Evolutionary conservation across 2,888 invertebrate species (phyloP).

Genomic region (Agrochola litura): DNA sequence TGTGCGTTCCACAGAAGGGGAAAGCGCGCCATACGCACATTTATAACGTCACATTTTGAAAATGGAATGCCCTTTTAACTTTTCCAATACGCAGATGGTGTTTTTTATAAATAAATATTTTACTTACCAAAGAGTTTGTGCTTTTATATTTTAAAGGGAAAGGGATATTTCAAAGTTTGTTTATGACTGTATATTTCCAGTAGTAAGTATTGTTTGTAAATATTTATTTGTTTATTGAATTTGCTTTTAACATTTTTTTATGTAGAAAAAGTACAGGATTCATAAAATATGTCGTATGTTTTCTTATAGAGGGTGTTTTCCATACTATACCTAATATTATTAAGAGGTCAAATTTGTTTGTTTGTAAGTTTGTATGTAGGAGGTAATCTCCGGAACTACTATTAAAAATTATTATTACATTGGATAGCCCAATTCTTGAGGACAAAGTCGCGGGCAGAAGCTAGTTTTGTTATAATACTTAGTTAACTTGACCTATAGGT

Average conservation of each 20-base stretch:
- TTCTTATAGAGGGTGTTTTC: neutral
- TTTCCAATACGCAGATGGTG: conserved; percentile 78
- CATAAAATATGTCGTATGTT: neutral
- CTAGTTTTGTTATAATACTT: neutral
- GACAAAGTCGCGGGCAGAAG: too few species aligned
- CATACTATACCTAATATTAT: too few species aligned
- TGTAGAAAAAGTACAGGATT: too few species aligned
- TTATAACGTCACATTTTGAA: conserved; percentile 80
- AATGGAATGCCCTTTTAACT: conserved; percentile 85
- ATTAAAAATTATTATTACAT: too few species aligned
- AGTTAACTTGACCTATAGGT: neutral
- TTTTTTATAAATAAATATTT: conserved; percentile 47
- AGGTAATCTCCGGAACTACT: too few species aligned
- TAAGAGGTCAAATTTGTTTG: too few species aligned
- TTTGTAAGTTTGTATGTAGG: too few species aligned
- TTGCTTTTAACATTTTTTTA: neutral
- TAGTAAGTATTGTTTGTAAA: neutral
- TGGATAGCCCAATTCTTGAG: too few species aligned
- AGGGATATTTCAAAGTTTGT: conserved; percentile 15
- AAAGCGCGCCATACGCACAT: conserved; percentile 80
- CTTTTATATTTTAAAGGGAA: conserved; percentile 33
- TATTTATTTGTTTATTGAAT: conserved; percentile 2
- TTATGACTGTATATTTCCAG: neutral
- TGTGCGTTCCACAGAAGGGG: conserved; percentile 83
- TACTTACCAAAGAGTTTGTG: conserved; percentile 40